Conservation (phyloP, 2,113 vertebrate genomes). For the Trematocara stigmaticum region DNA sequence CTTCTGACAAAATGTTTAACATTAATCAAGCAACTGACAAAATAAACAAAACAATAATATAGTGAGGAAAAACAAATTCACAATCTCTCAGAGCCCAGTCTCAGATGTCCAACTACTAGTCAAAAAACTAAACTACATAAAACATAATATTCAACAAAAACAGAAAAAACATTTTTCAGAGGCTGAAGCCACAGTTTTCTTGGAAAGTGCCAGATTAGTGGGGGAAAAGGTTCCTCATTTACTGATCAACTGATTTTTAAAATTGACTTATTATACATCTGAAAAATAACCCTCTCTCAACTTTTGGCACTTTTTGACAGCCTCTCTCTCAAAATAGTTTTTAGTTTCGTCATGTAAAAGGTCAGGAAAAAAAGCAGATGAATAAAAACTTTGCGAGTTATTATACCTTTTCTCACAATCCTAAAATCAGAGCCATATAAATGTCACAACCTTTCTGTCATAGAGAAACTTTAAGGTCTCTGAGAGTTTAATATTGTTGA, state of each 20-base stretch:
- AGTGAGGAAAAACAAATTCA: neutral
- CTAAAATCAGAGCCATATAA: neutral
- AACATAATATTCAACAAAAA: neutral
- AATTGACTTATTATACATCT: neutral
- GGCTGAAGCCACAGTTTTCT: neutral
- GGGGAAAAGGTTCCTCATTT: neutral
- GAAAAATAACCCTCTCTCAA: neutral
- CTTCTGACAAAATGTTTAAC: neutral
- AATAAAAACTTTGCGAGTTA: neutral
- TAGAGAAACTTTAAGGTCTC: neutral
- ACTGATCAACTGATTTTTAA: neutral
- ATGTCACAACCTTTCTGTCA: neutral
- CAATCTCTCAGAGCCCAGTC: neutral
- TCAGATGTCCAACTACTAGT: neutral
- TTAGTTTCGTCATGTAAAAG: neutral
- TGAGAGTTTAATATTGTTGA: neutral
- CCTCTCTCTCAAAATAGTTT: neutral
- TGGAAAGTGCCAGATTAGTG: neutral
- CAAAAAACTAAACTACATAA: neutral
- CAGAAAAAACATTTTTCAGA: neutral
- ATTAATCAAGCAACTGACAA: neutral
- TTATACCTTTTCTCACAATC: neutral
- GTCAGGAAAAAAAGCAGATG: neutral
- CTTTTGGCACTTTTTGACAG: neutral
- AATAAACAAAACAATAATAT: neutral